Base-by-base conservation (phyloP, 2,113 vertebrate species). In the Climacteris rufus region DNA sequence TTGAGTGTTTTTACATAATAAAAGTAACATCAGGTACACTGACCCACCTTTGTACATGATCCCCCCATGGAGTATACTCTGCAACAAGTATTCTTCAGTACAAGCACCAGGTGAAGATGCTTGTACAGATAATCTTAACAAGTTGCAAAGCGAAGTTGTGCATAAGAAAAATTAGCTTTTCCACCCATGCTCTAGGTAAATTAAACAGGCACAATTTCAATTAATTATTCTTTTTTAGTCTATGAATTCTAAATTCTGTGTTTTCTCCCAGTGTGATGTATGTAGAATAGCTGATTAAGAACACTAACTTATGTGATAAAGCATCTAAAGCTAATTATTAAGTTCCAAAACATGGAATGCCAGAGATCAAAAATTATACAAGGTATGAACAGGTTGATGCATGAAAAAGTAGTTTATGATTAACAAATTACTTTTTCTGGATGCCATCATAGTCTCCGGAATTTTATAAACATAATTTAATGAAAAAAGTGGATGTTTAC, bases 51-150 rank as follows among this genome's bases (percentile, higher is more conserved):
- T 25, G 17, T 8, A 27, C 5, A 4, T 13, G 20, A 83, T 22
- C 33, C 16, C 19, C 11, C 11, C 27, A 54, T 1, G 0, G 24
- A 72, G 4, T 2, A 30, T 10, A 81, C 11, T 56, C 16, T 20
- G 4, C 33, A 65, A 47, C 9, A 10, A 53, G 15, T 7, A 52
- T 28, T 31, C 16, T n/a, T 21, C 47, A 3, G 10, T 40, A 64
- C 13, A 72, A 81, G 45, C 12, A 74, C 21, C 28, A 65, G 18
- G 14, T 37, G n/a, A 77, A 74, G 22, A 82, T 45, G 17, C 13
- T 80, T 47, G 27, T 27, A 77, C 15, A 61, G 88, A 50, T 40
- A 70, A 84, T 81, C 33, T 60, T 70, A 74, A 70, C 4, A 54
- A 83, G 47, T 59, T 24, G 4, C 40, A 83, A 82, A 79, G 23